Evolutionary conservation across 2,797 vertebrate genomes (phyloP), one percentile per base, ranked within the genome.

Genomic region (Erethizon dorsatum): DNA sequence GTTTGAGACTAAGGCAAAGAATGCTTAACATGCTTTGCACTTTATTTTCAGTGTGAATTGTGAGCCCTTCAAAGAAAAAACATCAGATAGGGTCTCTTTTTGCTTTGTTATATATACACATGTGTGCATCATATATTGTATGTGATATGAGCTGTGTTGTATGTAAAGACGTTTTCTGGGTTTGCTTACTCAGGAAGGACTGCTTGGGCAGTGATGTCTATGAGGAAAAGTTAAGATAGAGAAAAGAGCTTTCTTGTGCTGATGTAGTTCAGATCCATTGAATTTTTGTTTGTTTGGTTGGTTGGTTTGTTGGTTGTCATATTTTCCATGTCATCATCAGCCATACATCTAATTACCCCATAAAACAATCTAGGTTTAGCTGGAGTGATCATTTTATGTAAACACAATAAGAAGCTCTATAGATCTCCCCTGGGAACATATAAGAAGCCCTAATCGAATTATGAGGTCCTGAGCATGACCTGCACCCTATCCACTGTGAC

Each of bases 251-350:
- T 84, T 83, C 47, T 26, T 57, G 52, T 20, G 47, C 69, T 18
- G 15, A 47, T 33, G 0, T 47, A 45, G 80, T 91, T 95, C 67
- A 79, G 56, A 83, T 80, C 73, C 0, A 0, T 13, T 33, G 71
- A 67, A 79, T 65, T 96, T 92, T 69, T 88, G 41, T 83, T 87
- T 54, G 47, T 63, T 75, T 75, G 28, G 33, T n/a, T n/a, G 63
- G 31, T 87, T 80, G 24, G 63, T 91, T 78, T 28, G 4, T 84
- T 75, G 63, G 26, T 41, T 71, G 50, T 67, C 18, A 4, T 86
- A 20, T 65, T 82, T 91, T 41, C 47, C 1, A 0, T 54, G 59
- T 31, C 57, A 26, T 71, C 57, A 47, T n/a, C 67, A 95, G 63
- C 50, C 69, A 80, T 67, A 87, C 84, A 83, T 47, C 28, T 52